These are phyloP conservation scores for Penaeus indicus DNA, from an alignment of 1,140 invertebrate genomes.

Conservation along the genomic window DNA sequence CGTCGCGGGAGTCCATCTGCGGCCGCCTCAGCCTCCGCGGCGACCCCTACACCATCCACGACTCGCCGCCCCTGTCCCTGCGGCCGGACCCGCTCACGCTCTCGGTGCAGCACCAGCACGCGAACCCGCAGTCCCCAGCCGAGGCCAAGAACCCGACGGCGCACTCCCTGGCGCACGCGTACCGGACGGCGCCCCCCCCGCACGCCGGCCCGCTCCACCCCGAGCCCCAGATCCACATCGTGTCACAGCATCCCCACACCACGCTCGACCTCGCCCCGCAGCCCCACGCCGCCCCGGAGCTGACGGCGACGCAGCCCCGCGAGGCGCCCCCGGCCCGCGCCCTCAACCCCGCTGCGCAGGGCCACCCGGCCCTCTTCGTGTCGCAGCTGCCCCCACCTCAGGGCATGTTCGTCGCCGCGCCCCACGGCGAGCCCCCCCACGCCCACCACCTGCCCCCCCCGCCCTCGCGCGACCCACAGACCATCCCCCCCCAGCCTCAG, in stretches of 20 bases:
- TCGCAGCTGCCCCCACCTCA: neutral
- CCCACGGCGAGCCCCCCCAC: neutral
- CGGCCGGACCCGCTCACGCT: slow-evolving; percentile 6
- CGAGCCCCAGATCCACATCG: slow-evolving; percentile 28
- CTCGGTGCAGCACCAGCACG: neutral
- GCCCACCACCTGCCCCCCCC: neutral
- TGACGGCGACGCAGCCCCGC: neutral
- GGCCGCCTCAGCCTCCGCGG: slow-evolving; percentile 14
- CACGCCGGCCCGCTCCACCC: slow-evolving; percentile 10
- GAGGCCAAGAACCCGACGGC: neutral
- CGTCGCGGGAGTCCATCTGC: slow-evolving; percentile 13
- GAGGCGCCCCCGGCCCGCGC: neutral
- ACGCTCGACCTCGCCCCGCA: neutral
- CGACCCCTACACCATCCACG: neutral
- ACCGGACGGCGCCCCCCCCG: neutral
- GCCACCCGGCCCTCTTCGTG: neutral
- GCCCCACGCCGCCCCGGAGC: neutral
- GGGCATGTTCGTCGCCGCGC: neutral
- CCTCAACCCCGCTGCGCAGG: slow-evolving; percentile 1
- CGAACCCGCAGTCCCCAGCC: neutral
- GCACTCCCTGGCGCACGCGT: neutral
- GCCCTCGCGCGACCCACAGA: slow-evolving; percentile 4
- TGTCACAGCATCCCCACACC: slow-evolving; percentile 15
- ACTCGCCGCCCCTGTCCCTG: neutral
- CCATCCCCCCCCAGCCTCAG: neutral